Percentiles rank a stretch among this genome's conserved stretches.
phyloP scores from a whole-genome alignment of 2,113 vertebrate genomes.

The Sisor rabdophorus region DNA sequence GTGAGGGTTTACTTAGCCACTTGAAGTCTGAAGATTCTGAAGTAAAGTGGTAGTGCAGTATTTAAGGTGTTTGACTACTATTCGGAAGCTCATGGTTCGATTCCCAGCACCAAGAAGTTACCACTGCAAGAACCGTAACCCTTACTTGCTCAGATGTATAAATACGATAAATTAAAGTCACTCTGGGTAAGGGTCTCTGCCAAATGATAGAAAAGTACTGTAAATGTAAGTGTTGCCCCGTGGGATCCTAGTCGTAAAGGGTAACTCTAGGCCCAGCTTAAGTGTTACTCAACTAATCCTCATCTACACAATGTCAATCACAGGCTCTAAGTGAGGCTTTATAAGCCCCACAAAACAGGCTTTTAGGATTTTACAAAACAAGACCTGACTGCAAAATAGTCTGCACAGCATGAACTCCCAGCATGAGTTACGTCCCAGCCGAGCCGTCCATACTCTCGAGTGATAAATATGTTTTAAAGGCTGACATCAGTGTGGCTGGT shows the following conservation, averaged over 20 bases:
- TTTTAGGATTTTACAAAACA: slow-evolving; percentile 14
- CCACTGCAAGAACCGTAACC: no score
- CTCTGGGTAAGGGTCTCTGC: no score
- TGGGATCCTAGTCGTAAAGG: slow-evolving; percentile 55
- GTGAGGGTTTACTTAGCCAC: slow-evolving; percentile 36
- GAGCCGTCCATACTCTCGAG: slow-evolving; percentile 26
- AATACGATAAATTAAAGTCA: no score
- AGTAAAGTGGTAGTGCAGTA: no score
- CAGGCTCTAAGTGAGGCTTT: slow-evolving; percentile 48
- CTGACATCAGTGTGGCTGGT: background rate
- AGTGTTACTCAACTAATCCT: slow-evolving; percentile 60
- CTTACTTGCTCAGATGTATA: no score
- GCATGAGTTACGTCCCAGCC: slow-evolving; percentile 41
- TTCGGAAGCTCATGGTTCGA: no score
- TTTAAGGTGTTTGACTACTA: no score
- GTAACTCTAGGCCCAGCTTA: slow-evolving; percentile 51
- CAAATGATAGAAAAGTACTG: no score
- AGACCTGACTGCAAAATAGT: slow-evolving; percentile 30
- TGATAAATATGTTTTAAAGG: slow-evolving; percentile 31
- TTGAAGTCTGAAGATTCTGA: slow-evolving; percentile 36
- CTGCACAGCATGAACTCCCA: slow-evolving; percentile 24
- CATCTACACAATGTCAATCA: slow-evolving; percentile 52
- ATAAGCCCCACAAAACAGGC: slow-evolving; percentile 51
- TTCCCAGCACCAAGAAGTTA: no score
- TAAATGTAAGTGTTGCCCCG: slow-evolving; percentile 41